A percentile compares a stretch with the other conserved stretches of the same genome.
phyloP scores from a whole-genome alignment of 1,140 invertebrate species.

The Drosophila persimilis region DNA sequence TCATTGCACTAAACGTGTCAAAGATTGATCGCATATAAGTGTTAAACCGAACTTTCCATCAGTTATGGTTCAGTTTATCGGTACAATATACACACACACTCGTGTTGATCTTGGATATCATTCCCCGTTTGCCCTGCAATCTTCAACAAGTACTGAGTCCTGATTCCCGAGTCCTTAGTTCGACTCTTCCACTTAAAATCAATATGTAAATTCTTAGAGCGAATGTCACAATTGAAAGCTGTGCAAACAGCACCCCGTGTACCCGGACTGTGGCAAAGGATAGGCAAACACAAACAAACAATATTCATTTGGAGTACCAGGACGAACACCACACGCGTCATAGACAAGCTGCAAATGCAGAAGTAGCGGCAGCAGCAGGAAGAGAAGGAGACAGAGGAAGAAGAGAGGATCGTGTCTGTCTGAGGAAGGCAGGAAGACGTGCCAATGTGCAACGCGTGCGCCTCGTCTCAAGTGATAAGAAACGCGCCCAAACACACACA shows the following conservation, averaged over 20 bases:
- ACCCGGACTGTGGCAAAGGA: constrained; percentile 29
- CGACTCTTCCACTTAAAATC: constrained; percentile 14
- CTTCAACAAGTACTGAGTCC: background rate
- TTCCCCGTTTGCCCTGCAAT: constrained; percentile 2
- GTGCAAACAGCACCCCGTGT: constrained; percentile 49
- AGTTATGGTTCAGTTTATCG: no score
- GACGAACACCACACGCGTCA: constrained; percentile 66
- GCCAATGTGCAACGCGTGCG: constrained; percentile 71
- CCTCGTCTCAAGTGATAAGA: constrained; percentile 62
- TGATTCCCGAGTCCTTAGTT: background rate
- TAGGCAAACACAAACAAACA: constrained; percentile 65
- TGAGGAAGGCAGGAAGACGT: constrained; percentile 42
- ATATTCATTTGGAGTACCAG: constrained; percentile 9
- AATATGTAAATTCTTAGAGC: constrained; percentile 41
- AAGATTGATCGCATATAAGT: no score
- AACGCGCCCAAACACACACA: constrained; percentile 15
- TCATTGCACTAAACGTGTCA: no score
- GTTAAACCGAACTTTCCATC: no score
- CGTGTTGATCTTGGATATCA: no score
- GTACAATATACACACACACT: background rate
- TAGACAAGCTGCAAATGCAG: constrained; percentile 69
- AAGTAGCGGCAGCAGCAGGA: constrained; percentile 3
- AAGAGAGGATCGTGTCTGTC: no score
- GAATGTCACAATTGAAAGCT: constrained; percentile 61
- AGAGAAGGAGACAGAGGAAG: constrained; percentile 4